Conservation (phyloP, 2,113 vertebrate species). For the Sturnus vulgaris region DNA sequence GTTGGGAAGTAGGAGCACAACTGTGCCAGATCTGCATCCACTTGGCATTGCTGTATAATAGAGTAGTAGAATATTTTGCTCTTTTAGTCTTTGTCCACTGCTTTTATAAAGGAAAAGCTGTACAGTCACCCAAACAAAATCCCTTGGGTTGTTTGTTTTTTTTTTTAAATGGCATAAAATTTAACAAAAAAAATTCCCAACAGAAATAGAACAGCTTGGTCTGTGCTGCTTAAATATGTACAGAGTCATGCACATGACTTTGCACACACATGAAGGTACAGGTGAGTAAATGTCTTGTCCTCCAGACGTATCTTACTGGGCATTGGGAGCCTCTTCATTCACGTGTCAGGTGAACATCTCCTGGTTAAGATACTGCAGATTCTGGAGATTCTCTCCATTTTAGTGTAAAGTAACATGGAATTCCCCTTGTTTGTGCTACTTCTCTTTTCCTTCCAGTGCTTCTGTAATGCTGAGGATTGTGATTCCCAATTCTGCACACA, state of each 20-base stretch:
- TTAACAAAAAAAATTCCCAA: background rate
- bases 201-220: background rate
- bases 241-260: background rate
- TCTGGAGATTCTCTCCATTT: background rate
- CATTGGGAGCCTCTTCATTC: background rate
- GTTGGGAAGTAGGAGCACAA: background rate
- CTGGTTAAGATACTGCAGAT: background rate
- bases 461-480: rapidly evolving
- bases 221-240: background rate
- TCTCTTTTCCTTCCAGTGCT: background rate
- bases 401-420: background rate
- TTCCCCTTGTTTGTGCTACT: background rate
- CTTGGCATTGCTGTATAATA: background rate
- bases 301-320: background rate
- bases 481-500: background rate
- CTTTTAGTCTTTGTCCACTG: background rate
- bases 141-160: background rate
- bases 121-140: background rate
- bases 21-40: background rate
- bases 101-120: background rate
- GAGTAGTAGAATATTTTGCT: background rate
- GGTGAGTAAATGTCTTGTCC: background rate
- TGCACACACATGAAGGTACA: background rate
- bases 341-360: background rate
- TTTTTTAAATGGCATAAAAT: background rate